These are phyloP conservation scores for Nineta flava DNA, from an alignment of 2,888 invertebrate species.

Conservation along the genomic window DNA sequence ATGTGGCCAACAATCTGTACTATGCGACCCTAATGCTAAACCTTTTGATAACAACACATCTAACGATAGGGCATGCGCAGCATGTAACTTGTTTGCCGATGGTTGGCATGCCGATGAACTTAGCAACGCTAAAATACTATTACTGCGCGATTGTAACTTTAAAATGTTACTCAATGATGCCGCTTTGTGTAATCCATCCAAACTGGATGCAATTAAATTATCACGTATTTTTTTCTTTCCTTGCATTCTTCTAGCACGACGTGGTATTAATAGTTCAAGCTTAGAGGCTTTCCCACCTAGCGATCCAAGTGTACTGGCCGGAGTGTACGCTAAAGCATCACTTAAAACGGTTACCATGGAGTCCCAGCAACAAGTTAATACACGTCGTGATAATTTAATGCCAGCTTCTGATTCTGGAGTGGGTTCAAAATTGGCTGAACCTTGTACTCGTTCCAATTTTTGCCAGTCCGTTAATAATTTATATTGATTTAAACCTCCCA, in stretches of 20 bases:
- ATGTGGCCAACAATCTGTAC: conserved; percentile 90
- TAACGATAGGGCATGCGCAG: conserved; percentile 82
- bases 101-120: conserved; percentile 75
- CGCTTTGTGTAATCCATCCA: conserved; percentile 84
- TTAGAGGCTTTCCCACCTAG: conserved; percentile 27
- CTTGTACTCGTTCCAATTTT: conserved; percentile 60
- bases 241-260: conserved; percentile 30
- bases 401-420: conserved; percentile 66
- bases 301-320: conserved; percentile 21
- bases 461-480: conserved; percentile 81
- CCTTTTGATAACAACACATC: conserved; percentile 72
- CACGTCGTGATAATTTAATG: conserved; percentile 55
- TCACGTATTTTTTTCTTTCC: conserved; percentile 49
- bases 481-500: conserved; percentile 67
- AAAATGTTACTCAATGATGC: conserved; percentile 79
- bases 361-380: conserved; percentile 84
- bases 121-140: conserved; percentile 71
- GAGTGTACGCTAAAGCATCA: conserved; percentile 46
- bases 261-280: conserved; percentile 39
- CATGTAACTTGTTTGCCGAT: conserved; percentile 35
- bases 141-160: conserved; percentile 79
- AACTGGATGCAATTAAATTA: conserved; percentile 64
- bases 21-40: conserved; percentile 80
- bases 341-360: conserved; percentile 80
- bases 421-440: conserved; percentile 42